phyloP scores from a whole-genome alignment of 2,113 vertebrate genomes.

The Laticauda colubrina region DNA sequence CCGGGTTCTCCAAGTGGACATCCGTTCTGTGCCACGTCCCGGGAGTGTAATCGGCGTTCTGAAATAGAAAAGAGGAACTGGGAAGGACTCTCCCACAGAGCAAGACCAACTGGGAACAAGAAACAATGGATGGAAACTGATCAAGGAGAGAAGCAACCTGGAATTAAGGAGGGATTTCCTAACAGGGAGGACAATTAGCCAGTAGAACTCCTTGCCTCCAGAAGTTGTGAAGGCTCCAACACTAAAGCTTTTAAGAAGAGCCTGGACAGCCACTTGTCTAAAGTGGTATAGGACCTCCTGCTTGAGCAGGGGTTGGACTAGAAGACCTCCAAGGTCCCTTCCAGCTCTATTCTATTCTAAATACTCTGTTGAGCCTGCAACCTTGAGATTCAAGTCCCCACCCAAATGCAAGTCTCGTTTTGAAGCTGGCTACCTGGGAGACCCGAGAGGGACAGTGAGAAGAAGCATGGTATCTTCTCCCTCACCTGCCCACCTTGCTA shows the following conservation, averaged over 20 bases:
- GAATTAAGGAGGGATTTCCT: too few species aligned
- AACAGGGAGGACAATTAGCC: too few species aligned
- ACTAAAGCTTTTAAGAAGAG: too few species aligned
- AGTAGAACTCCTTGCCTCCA: too few species aligned
- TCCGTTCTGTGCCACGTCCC: slow-evolving; percentile 96
- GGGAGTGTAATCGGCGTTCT: slow-evolving; percentile 83
- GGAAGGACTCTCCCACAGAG: neutral
- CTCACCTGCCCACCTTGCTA: neutral
- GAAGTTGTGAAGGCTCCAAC: too few species aligned
- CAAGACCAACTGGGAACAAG: neutral
- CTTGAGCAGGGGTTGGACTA: too few species aligned
- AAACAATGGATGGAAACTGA: too few species aligned
- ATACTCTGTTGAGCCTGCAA: neutral
- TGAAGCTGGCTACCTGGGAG: neutral
- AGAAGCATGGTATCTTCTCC: neutral
- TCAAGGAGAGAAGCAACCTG: too few species aligned
- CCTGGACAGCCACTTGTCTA: too few species aligned
- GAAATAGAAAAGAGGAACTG: slow-evolving; percentile 55
- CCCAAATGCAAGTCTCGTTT: neutral
- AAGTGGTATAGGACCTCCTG: too few species aligned
- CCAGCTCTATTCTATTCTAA: too few species aligned
- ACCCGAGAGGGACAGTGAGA: neutral
- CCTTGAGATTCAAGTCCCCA: neutral
- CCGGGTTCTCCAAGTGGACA: slow-evolving; percentile 98
- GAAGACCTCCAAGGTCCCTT: too few species aligned